A percentile compares a stretch with the other conserved stretches of the same genome.
Evolutionary conservation across 2,797 vertebrate species (phyloP).

Genomic region (Pangasius larnaudii): DNA sequence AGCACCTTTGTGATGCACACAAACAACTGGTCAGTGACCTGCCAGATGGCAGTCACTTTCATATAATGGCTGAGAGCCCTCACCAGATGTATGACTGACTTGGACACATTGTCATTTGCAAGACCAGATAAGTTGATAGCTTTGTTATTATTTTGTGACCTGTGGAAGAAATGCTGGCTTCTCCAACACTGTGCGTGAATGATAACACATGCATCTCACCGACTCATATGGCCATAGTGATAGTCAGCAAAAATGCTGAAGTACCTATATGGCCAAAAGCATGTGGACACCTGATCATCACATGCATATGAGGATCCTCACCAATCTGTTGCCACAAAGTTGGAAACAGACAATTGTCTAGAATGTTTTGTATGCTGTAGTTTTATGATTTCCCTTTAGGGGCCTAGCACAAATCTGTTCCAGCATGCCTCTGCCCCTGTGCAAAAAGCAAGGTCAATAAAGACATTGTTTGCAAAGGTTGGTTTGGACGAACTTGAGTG

Average conservation of each 20-base stretch:
- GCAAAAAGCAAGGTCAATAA: no score
- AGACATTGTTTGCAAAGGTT: no score
- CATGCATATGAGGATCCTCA: no score
- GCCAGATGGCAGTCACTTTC: neutral
- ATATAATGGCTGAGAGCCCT: neutral
- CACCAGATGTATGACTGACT: neutral
- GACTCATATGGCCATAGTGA: neutral
- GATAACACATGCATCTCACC: neutral
- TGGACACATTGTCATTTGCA: neutral
- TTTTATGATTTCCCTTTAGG: no score
- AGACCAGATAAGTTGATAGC: neutral
- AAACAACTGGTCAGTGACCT: neutral
- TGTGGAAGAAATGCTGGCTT: neutral
- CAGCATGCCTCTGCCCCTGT: no score
- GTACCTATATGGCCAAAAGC: no score
- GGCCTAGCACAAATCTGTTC: no score
- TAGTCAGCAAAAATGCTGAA: neutral
- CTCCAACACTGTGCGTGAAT: neutral
- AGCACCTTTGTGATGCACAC: neutral
- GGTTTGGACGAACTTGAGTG: no score
- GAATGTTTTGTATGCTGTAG: no score
- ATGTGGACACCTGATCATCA: no score
- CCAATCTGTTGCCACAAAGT: no score
- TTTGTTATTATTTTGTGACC: neutral
- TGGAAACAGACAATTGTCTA: no score